Base-by-base conservation (phyloP, 2,797 vertebrate species). In the Ceryle rudis region DNA sequence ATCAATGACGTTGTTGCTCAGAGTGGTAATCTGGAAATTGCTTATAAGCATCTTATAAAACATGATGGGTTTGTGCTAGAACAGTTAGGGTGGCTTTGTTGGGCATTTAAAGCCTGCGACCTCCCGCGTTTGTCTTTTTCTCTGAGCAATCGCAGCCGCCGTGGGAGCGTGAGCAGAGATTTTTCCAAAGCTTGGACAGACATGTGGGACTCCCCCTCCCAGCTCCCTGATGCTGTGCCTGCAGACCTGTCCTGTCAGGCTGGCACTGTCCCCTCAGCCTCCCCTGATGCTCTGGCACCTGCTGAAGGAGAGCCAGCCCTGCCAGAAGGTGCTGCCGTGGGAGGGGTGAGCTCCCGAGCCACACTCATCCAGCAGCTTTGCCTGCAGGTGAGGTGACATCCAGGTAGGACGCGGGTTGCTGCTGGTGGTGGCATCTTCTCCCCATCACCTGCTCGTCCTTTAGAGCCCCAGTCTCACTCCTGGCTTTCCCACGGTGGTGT, bases 31-130 rank as follows among this genome's bases (percentile, higher is more conserved):
- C 88, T 95, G 94, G 89, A 93, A 97, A 94, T 95, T 23, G 31
- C 91, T 93, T 95, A 65, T 83, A 83, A 96, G 93, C 51, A 7
- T 91, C 90, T 92, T 92, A 70, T 57, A 89, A 93, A 96, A 86
- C 77, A 81, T 44, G 96, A 89, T 93, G 87, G 15, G 60, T 96
- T 91, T 88, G 90, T 86, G 89, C 75, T 81, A 47, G 91, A 78
- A 79, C 57, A 65, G 85, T 96, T 87, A n/a, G 52, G 65, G 51
- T 84, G 90, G 46, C 81, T 96, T 96, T 97, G 93, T 92, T 96
- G 86, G 90, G 95, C 91, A 73, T 94, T 95, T 96, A 70, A 96
- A 93, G 90, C 94, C 89, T 54, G 89, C 86, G 89, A 95, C 91
- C 95, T 95, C 90, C 73, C 3, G 1, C 69, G 80, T 95, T 94